Percentiles rank a stretch among this genome's conserved stretches.
These are phyloP conservation scores for Coptodon bakossiorum DNA, from an alignment of 2,113 vertebrate genomes.

Conservation along the genomic window DNA sequence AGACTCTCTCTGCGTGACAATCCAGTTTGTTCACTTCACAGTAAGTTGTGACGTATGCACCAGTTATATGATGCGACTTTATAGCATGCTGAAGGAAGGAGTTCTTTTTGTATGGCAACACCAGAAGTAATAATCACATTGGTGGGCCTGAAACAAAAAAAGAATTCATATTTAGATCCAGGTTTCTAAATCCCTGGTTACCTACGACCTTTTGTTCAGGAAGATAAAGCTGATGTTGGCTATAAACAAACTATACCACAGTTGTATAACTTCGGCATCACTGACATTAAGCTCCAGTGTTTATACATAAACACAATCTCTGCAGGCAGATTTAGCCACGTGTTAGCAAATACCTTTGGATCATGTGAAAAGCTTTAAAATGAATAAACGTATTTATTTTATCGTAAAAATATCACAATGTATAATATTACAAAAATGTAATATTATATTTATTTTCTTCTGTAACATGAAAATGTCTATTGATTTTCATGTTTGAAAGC, in stretches of 20 bases:
- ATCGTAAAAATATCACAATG: not conserved
- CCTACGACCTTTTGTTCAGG: not conserved
- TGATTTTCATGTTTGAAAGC: not conserved
- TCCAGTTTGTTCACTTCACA: accelerated
- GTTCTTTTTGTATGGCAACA: not conserved
- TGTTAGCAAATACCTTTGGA: not conserved
- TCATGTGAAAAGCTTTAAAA: not conserved
- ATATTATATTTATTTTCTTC: not conserved
- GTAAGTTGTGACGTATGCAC: not conserved
- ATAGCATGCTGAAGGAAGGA: not conserved
- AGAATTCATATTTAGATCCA: not conserved
- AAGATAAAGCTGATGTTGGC: not conserved
- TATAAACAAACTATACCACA: not conserved
- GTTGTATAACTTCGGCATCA: not conserved
- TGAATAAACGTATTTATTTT: not conserved
- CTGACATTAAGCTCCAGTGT: not conserved
- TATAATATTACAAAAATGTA: not conserved
- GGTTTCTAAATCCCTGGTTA: not conserved
- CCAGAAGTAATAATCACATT: not conserved
- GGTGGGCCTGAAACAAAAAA: no score
- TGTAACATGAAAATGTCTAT: not conserved
- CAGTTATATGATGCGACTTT: not conserved
- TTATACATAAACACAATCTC: not conserved
- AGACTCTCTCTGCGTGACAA: not conserved
- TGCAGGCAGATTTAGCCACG: not conserved